Evolutionary conservation across 2,797 vertebrate species (phyloP).

Genomic region (Toxotes lorentzi): DNA sequence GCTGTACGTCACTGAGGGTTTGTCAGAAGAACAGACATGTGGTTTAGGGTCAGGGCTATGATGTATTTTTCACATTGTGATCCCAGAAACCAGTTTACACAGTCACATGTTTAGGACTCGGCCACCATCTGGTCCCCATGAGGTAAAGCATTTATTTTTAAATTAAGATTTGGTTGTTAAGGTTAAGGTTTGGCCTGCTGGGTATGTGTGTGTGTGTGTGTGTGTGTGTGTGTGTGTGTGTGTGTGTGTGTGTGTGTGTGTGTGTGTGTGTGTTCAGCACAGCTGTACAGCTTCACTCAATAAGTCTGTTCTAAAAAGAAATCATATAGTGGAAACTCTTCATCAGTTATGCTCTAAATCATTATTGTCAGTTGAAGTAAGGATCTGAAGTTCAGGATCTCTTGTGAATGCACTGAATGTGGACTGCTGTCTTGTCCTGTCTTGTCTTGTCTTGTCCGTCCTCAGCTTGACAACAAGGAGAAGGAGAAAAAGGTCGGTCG

Average conservation of each 20-base stretch:
- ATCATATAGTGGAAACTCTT: too few species aligned
- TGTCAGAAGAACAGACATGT: background rate
- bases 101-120: background rate
- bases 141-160: background rate
- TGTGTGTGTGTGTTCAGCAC: too few species aligned
- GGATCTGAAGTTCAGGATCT: background rate
- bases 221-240: too few species aligned
- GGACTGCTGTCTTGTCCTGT: background rate
- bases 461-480: slow-evolving; percentile 84
- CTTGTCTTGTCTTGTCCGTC: slow-evolving; percentile 9
- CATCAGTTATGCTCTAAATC: too few species aligned
- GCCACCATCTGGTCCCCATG: too few species aligned
- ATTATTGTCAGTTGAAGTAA: background rate
- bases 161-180: background rate
- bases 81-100: too few species aligned
- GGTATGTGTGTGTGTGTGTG: background rate
- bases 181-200: background rate
- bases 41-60: background rate
- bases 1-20: background rate
- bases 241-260: too few species aligned
- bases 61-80: background rate
- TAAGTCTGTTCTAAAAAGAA: too few species aligned
- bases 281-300: too few species aligned
- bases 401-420: background rate
- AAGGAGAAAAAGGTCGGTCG: slow-evolving; percentile 82